phyloP scores from a whole-genome alignment of 1,140 invertebrate species.

The Arctopsyche grandis region DNA sequence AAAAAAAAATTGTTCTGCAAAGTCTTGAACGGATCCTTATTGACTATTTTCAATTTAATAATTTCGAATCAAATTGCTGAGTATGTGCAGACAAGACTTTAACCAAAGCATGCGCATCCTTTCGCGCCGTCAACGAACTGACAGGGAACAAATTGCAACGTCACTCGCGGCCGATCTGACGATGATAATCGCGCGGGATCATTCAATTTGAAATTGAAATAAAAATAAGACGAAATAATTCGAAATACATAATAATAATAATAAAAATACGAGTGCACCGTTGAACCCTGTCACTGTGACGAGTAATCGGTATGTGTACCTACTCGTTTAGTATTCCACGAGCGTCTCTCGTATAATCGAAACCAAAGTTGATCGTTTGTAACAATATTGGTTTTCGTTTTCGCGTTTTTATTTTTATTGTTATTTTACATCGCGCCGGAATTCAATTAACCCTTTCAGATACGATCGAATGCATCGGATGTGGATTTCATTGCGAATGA shows the following conservation, averaged over 20 bases:
- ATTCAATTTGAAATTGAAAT: constrained; percentile 32
- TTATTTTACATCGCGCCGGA: not conserved
- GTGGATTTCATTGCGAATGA: not conserved
- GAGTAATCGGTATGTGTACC: not conserved
- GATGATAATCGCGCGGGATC: constrained; percentile 33
- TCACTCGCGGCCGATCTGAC: constrained; percentile 33
- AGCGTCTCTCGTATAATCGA: not conserved
- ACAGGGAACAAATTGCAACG: constrained; percentile 38
- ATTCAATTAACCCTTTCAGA: constrained; percentile 3
- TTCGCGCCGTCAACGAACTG: constrained; percentile 9
- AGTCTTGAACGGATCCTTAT: too few relatives aligned
- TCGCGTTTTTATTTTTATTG: not conserved
- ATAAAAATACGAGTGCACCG: not conserved
- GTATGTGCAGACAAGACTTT: not conserved
- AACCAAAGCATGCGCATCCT: not conserved
- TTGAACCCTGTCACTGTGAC: not conserved
- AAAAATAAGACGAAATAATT: not conserved
- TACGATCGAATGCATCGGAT: not conserved
- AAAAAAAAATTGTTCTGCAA: too few relatives aligned
- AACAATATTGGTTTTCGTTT: constrained; percentile 11
- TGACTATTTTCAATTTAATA: too few relatives aligned
- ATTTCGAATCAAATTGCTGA: too few relatives aligned
- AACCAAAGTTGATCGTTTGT: constrained; percentile 1
- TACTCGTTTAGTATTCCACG: not conserved
- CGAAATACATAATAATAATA: not conserved